A percentile compares a stretch with the other conserved stretches of the same genome.
Conservation (phyloP, 2,888 invertebrate genomes). For the Malacosoma neustria region DNA sequence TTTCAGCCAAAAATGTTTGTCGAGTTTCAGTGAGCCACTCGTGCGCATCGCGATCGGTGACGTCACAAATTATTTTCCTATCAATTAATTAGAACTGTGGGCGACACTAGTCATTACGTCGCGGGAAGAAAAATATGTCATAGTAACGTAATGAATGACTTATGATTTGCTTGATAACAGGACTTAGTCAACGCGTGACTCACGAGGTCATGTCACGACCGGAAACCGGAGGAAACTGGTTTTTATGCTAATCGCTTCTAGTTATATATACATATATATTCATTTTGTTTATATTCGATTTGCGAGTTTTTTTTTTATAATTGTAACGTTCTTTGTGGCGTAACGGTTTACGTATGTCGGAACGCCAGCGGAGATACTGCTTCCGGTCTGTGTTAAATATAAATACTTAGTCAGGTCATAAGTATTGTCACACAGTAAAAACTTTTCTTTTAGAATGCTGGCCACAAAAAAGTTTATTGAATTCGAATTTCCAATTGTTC, state of each 20-base stretch:
- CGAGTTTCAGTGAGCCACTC: too few species aligned
- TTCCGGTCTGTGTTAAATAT: too few species aligned
- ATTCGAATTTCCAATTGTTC: too few species aligned
- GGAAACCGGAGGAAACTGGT: not conserved
- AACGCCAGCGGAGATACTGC: too few species aligned
- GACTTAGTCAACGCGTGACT: conserved; percentile 20
- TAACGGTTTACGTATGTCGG: too few species aligned
- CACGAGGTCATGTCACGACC: not conserved
- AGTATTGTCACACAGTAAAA: too few species aligned
- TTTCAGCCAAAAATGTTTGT: too few species aligned
- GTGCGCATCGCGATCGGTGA: too few species aligned
- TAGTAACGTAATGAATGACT: conserved; percentile 27
- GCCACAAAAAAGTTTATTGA: too few species aligned
- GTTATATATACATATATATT: too few species aligned
- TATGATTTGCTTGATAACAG: conserved; percentile 36
- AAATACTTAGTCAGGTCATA: too few species aligned
- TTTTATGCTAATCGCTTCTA: not conserved
- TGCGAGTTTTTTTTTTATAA: not conserved
- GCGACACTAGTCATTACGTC: not conserved
- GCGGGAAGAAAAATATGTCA: conserved; percentile 17
- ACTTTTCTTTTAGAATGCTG: too few species aligned
- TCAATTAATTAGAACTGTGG: not conserved
- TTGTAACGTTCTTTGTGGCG: not conserved
- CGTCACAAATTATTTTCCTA: not conserved
- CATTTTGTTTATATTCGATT: not conserved